Evolutionary conservation across 2,113 vertebrate species (phyloP).

Genomic region (Pseudopipra pipra): DNA sequence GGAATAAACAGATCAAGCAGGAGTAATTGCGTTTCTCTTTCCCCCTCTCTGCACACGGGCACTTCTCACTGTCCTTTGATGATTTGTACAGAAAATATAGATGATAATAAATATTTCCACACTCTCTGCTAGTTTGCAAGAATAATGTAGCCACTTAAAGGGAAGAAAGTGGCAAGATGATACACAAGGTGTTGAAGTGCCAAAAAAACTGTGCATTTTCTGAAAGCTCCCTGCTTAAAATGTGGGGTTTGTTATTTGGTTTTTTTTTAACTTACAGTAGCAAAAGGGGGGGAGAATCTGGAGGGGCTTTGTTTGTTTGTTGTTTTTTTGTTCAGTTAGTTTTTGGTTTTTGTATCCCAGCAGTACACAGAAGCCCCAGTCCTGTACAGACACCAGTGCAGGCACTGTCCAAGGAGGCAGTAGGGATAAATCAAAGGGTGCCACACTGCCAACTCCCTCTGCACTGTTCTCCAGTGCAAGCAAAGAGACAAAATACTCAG

Average conservation of each 20-base stretch:
- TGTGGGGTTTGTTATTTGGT: accelerated
- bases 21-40: conserved; percentile 63
- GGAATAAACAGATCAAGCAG: conserved; percentile 68
- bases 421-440: neutral
- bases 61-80: conserved; percentile 29
- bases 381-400: neutral
- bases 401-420: neutral
- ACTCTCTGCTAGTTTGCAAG: neutral
- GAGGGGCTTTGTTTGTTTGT: no score
- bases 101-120: neutral
- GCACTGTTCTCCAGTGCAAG: accelerated
- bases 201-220: neutral
- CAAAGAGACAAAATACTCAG: neutral
- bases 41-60: neutral
- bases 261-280: neutral
- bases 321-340: neutral
- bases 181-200: neutral
- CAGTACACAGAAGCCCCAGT: neutral
- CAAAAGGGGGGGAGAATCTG: neutral
- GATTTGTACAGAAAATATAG: neutral
- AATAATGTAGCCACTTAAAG: neutral
- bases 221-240: neutral
- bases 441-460: neutral
- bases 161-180: neutral
- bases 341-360: neutral